Conservation (phyloP, 2,888 invertebrate genomes). For the Acrocera orbiculus region DNA sequence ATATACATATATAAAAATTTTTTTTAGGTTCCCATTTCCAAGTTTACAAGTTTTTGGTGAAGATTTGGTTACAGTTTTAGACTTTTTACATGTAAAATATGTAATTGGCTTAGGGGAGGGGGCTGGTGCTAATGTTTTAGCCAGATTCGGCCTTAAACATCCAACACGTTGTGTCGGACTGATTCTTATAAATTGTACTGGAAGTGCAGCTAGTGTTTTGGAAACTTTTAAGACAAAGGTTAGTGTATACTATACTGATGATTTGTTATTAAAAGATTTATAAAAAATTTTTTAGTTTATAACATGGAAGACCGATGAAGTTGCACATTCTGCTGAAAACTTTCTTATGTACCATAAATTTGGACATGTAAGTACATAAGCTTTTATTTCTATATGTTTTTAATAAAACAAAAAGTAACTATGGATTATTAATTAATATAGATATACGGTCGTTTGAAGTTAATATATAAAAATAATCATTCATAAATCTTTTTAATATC, state of each 20-base stretch:
- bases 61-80: constrained; percentile 62
- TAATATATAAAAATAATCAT: too few species aligned
- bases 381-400: too few species aligned
- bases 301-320: constrained; percentile 65
- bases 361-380: constrained; percentile 58
- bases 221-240: constrained; percentile 73
- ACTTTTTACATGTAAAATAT: constrained; percentile 65
- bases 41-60: constrained; percentile 66
- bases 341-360: constrained; percentile 81
- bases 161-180: constrained; percentile 61
- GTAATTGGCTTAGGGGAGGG: constrained; percentile 77
- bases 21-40: constrained; percentile 56
- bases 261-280: background rate
- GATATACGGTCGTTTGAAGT: too few species aligned
- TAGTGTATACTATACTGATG: constrained; percentile 5
- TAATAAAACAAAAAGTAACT: background rate
- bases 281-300: constrained; percentile 40
- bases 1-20: background rate
- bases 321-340: constrained; percentile 74
- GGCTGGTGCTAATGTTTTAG: constrained; percentile 72
- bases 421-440: background rate
- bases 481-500: too few species aligned
- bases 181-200: constrained; percentile 73
- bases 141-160: constrained; percentile 68
- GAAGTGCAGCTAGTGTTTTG: constrained; percentile 67